A percentile compares a stretch with the other conserved stretches of the same genome.
phyloP scores from a whole-genome alignment of 1,140 invertebrate genomes.

The Acromyrmex echinatior region DNA sequence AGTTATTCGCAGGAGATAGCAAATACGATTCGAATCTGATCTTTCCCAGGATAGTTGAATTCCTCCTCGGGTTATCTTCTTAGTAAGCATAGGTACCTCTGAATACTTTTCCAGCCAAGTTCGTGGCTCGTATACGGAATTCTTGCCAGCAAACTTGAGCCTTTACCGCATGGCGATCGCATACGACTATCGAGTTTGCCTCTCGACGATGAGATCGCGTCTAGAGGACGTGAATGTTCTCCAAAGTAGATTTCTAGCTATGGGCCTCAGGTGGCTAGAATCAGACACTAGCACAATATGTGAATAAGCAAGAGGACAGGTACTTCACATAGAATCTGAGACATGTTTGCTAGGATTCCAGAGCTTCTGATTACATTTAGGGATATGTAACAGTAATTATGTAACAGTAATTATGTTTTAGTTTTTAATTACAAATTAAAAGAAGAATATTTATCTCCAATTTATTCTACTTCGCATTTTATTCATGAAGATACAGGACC shows the following conservation, averaged over 20 bases:
- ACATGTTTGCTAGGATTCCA: background rate
- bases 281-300: constrained; percentile 37
- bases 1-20: background rate
- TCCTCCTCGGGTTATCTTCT: constrained; percentile 25
- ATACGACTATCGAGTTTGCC: constrained; percentile 39
- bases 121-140: constrained; percentile 53
- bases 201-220: constrained; percentile 46
- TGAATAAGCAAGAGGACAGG: constrained; percentile 15
- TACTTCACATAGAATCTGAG: constrained; percentile 7
- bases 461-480: background rate
- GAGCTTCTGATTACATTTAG: background rate
- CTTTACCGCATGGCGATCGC: constrained; percentile 12
- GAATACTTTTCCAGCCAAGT: constrained; percentile 35
- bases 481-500: background rate
- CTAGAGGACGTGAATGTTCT: constrained; percentile 48
- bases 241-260: constrained; percentile 54
- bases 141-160: constrained; percentile 27
- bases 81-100: constrained; percentile 44
- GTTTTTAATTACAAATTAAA: constrained; percentile 28
- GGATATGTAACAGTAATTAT: background rate
- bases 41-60: constrained; percentile 42
- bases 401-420: background rate
- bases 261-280: constrained; percentile 20
- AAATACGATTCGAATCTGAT: constrained; percentile 18
- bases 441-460: background rate